phyloP scores from a whole-genome alignment of 2,888 invertebrate species.

The Ophioninae sp. region DNA sequence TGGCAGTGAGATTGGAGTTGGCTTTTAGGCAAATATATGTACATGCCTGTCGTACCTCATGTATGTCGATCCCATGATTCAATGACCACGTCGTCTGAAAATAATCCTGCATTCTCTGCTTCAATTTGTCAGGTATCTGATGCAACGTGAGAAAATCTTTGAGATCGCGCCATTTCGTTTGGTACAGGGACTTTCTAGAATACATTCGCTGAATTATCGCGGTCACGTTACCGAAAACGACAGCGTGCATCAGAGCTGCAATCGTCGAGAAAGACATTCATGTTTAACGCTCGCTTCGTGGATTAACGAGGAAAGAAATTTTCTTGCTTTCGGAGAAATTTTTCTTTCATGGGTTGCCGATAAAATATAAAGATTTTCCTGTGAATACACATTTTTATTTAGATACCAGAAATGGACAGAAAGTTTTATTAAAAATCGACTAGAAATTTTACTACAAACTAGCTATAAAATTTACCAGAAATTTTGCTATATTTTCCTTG shows the following conservation, averaged over 20 bases:
- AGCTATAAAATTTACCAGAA: too few relatives aligned
- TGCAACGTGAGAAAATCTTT: conserved; percentile 97
- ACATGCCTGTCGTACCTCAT: conserved; percentile 87
- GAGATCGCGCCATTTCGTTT: conserved; percentile 96
- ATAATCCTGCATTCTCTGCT: conserved; percentile 98
- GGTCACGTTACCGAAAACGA: conserved; percentile 98
- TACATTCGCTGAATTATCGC: conserved; percentile 99
- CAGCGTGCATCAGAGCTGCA: conserved; percentile 97
- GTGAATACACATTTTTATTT: too few relatives aligned
- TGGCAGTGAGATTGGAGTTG: not conserved
- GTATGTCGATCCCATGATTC: conserved; percentile 97
- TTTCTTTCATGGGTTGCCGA: not conserved
- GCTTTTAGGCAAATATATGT: conserved; percentile 16
- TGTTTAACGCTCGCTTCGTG: not conserved
- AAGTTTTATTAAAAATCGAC: too few relatives aligned
- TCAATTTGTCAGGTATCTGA: conserved; percentile 97
- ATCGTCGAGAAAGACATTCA: not conserved
- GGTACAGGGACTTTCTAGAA: conserved; percentile 94
- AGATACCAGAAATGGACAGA: too few relatives aligned
- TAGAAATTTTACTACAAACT: too few relatives aligned
- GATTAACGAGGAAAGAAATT: not conserved
- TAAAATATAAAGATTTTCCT: not conserved
- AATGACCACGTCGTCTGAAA: conserved; percentile 99
- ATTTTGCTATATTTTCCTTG: too few relatives aligned
- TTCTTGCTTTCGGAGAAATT: not conserved